phyloP scores from a whole-genome alignment of 2,797 vertebrate species.

The Poecile montanus region DNA sequence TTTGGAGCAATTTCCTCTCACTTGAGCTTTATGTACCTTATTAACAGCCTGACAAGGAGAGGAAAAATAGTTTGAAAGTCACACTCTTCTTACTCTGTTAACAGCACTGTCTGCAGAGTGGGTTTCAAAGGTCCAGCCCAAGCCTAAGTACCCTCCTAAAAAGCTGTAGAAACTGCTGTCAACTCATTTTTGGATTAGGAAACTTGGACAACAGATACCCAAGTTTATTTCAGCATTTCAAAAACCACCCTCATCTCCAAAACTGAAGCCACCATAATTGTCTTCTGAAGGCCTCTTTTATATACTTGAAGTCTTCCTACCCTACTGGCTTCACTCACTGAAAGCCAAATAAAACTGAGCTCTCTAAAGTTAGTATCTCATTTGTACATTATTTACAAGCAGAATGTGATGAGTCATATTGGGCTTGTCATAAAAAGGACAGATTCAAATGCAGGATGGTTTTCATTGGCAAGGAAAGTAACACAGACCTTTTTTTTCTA shows the following conservation, averaged over 20 bases:
- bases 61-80: background rate
- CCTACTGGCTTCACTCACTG: background rate
- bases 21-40: background rate
- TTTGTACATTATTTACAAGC: background rate
- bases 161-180: background rate
- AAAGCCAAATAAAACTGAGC: background rate
- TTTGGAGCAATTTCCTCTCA: background rate
- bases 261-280: background rate
- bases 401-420: background rate
- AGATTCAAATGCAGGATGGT: conserved; percentile 4
- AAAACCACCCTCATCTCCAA: background rate
- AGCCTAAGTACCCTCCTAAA: background rate
- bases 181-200: background rate
- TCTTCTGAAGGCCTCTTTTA: background rate
- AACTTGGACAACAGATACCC: background rate
- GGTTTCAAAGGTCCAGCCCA: background rate
- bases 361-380: background rate
- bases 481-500: background rate
- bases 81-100: background rate
- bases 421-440: background rate
- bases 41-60: background rate
- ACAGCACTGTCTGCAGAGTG: background rate
- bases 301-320: background rate
- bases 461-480: conserved; percentile 12
- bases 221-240: conserved; percentile 43